Conservation (phyloP, 2,113 vertebrate species). For the Lepus timidus region DNA sequence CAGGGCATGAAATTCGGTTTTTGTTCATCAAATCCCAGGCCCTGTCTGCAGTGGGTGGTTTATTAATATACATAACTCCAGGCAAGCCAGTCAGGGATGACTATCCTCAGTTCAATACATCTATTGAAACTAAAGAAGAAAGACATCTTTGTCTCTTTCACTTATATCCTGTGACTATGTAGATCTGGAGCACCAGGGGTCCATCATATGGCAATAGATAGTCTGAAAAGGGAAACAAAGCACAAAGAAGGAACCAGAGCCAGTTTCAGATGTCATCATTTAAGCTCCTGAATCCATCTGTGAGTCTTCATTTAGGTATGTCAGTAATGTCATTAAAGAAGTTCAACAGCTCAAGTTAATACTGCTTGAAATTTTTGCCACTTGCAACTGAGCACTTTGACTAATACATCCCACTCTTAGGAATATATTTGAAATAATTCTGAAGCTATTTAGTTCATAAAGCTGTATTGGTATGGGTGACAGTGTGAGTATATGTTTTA, state of each 20-base stretch:
- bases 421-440: background rate
- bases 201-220: background rate
- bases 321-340: background rate
- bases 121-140: background rate
- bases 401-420: background rate
- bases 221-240: background rate
- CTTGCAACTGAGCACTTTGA: background rate
- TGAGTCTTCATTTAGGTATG: background rate
- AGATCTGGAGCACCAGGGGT: rapidly evolving
- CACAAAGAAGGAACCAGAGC: background rate
- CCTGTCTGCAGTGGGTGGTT: background rate
- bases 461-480: background rate
- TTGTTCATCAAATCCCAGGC: background rate
- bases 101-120: background rate
- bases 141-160: background rate
- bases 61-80: background rate
- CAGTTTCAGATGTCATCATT: background rate
- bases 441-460: background rate
- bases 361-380: background rate
- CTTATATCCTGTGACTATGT: background rate
- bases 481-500: background rate
- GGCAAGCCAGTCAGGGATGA: background rate
- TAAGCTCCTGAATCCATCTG: background rate
- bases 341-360: background rate
- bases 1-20: background rate